Conservation (phyloP, 2,797 vertebrate genomes). For the Rhinoraja longicauda region DNA sequence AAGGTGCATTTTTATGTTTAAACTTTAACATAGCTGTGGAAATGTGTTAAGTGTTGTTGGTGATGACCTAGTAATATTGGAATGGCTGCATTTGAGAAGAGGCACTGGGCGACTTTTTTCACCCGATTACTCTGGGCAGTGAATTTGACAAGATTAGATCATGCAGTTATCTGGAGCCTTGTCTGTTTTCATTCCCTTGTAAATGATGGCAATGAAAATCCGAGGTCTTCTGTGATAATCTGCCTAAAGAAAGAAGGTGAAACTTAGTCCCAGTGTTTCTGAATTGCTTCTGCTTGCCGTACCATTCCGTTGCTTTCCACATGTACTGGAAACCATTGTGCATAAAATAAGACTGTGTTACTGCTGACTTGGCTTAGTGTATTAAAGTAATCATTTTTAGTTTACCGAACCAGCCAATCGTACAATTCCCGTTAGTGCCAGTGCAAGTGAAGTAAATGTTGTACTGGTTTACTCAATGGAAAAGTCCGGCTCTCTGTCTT, state of each 20-base stretch:
- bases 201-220: background rate
- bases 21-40: slow-evolving; percentile 1
- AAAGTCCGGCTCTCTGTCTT: background rate
- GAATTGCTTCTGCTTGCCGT: background rate
- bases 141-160: background rate
- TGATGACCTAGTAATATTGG: background rate
- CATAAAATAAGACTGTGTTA: background rate
- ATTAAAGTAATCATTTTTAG: background rate
- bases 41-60: background rate
- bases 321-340: background rate
- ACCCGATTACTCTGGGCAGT: background rate
- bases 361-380: background rate
- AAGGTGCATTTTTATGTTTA: slow-evolving; percentile 18
- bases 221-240: background rate
- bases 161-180: background rate
- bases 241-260: background rate
- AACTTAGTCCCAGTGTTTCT: background rate
- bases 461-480: background rate
- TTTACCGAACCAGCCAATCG: background rate
- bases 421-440: background rate
- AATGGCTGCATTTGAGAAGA: background rate
- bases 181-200: background rate
- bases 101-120: background rate
- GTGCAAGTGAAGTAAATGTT: background rate
- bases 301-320: background rate